These are phyloP conservation scores for Pyrrhosoma nymphula DNA, from an alignment of 2,888 invertebrate species.

Conservation along the genomic window DNA sequence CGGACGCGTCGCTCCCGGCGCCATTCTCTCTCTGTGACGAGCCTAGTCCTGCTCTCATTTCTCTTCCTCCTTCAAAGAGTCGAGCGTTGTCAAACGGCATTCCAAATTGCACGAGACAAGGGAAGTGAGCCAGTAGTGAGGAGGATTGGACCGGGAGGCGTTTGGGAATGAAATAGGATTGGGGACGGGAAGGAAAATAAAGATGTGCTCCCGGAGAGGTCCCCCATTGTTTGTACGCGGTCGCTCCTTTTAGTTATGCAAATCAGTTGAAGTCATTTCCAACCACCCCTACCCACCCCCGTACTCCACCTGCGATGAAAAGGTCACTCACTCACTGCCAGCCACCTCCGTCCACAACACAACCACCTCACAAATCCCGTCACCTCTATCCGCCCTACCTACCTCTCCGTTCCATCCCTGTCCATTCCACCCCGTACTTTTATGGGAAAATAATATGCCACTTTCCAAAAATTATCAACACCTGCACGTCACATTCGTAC, in stretches of 20 bases:
- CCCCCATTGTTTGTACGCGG: background rate
- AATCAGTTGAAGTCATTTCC: background rate
- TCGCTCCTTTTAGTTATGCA: background rate
- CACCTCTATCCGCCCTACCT: too few species aligned
- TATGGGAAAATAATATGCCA: too few species aligned
- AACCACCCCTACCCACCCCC: background rate
- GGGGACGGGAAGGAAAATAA: background rate
- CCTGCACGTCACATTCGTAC: too few species aligned
- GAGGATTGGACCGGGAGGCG: background rate
- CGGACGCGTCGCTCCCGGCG: background rate
- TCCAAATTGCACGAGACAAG: background rate
- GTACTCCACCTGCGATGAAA: background rate
- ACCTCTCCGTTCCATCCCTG: too few species aligned
- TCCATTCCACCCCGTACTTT: too few species aligned
- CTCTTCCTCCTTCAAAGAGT: too few species aligned
- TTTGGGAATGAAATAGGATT: background rate
- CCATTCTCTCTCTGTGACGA: background rate
- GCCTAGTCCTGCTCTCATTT: too few species aligned
- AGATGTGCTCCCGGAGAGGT: background rate
- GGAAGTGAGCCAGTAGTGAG: background rate
- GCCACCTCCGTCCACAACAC: background rate
- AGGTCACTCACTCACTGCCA: background rate
- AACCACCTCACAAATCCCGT: too few species aligned
- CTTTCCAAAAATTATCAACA: too few species aligned
- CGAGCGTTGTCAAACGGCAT: background rate